Evolutionary conservation across 2,888 invertebrate genomes (phyloP), one percentile per base, ranked within the genome.

Genomic region (Synergus itoensis): DNA sequence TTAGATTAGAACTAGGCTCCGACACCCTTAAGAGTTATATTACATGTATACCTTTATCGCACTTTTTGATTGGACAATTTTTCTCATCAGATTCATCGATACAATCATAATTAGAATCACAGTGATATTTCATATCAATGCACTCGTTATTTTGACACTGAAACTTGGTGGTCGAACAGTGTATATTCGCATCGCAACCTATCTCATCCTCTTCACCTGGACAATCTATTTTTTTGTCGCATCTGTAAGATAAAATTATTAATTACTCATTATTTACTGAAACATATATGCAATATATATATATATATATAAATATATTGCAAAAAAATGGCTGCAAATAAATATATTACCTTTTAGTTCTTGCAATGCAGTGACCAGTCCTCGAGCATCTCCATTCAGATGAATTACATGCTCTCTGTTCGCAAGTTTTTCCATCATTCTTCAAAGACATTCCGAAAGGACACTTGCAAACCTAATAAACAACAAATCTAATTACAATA

Each of bases 371-470:
- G 14, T 88, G 80, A 81, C 93, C 93, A 77, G 93, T 94, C 43
- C 86, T 92, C 69, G 92, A 90, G 83, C 93, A 94, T 86, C 92
- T 93, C 82, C 91, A 90, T 89, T 93, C 92, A 77, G 88, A 91
- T 79, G 88, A 94, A 92, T 84, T 43, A 75, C 91, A 91, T 0
- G 8, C 92, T 88, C 45, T 93, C 84, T 81, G 93, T 92, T 3
- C 91, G 86, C 97, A 98, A 0, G 93, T 94, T 43, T 90, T 92
- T 45, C 93, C 93, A 36, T 94, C 93, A 0, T 89, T 86, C 1
- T 90, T 91, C 14, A 96, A 92, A 0, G 93, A 90, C 89, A 95
- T 93, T 0, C 96, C 96, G 0, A 94, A 91, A 0, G 97, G 96
- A 89, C 98, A 98, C 2, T 93, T 92, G 84, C 95, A 95, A 2